Evolutionary conservation across 2,113 vertebrate genomes (phyloP).

Genomic region (Hyla sarda): DNA sequence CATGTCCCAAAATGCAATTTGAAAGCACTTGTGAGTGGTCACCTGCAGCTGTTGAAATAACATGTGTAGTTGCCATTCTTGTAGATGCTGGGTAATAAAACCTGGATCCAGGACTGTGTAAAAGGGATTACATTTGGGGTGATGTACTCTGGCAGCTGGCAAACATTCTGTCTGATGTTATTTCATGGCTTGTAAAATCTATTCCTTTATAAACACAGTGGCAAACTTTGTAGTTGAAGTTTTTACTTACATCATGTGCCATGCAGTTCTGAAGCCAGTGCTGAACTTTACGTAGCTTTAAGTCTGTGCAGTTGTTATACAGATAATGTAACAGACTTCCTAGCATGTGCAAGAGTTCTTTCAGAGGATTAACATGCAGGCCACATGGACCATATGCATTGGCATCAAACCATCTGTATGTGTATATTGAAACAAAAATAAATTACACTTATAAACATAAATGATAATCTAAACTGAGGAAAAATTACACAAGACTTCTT

Average conservation of each 20-base stretch:
- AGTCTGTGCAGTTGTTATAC: slow-evolving; percentile 43
- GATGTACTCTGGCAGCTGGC: slow-evolving; percentile 54
- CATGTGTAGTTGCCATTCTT: slow-evolving; percentile 51
- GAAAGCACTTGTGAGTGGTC: slow-evolving; percentile 53
- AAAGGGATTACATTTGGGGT: slow-evolving; percentile 54
- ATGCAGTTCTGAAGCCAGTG: slow-evolving; percentile 35
- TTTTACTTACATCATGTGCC: slow-evolving; percentile 40
- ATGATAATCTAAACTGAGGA: not conserved
- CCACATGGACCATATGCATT: slow-evolving; percentile 16
- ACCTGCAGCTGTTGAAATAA: slow-evolving; percentile 60
- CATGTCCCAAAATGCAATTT: slow-evolving; percentile 30
- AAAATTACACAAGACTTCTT: not conserved
- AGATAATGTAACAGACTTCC: slow-evolving; percentile 39
- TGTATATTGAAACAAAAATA: not conserved
- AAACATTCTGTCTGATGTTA: slow-evolving; percentile 54
- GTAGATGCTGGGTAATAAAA: slow-evolving; percentile 52
- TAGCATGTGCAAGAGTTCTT: slow-evolving; percentile 30
- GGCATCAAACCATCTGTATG: not conserved
- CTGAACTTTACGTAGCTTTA: slow-evolving; percentile 16
- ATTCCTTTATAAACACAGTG: slow-evolving; percentile 51
- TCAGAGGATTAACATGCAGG: slow-evolving; percentile 30
- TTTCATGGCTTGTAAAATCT: slow-evolving; percentile 57
- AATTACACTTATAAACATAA: not conserved
- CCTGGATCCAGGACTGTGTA: slow-evolving; percentile 43
- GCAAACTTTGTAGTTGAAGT: slow-evolving; percentile 46